Evolutionary conservation across 2,797 vertebrate genomes (phyloP), one percentile per base, ranked within the genome.

Genomic region (Poeciliopsis paucimaculata): DNA sequence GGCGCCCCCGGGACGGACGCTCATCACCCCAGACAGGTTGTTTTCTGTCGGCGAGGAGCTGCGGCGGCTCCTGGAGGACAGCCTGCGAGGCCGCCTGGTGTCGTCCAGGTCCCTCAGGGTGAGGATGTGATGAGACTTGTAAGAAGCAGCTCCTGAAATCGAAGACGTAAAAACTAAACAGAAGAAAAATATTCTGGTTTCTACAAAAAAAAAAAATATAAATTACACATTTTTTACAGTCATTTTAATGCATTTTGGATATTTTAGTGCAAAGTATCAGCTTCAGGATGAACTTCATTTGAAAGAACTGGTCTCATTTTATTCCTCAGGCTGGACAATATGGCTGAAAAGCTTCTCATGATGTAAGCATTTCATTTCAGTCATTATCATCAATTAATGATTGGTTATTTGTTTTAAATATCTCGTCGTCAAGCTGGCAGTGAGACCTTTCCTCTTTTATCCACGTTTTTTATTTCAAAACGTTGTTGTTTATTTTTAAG

Each of bases 71-170:
- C 93, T 92, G 18, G 95, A 83, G 4, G 96, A 92, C 79, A 95
- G 95, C n/a, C 97, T 95, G 9, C 96, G 95, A 11, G 96, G 94
- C 1, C 97, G 95, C 4, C 97, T 95, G 0, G 95, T 95, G 82
- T 97, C 97, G 73, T 98, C 97, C 26, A 95, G 94, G 88, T 98
- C 97, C 51, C 97, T 95, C 82, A 98, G 86, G 0, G 97, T 98
- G 70, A 97, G 91, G 88, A 98, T 96, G 81, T 96, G 97, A 88
- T 97, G 97, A 0, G 96, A 95, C 89, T 97, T 95, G 34, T 96
- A 93, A 80, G 82, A 79, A 11, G 85, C 82, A 0, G 86, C 89
- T 12, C 95, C 96, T 96, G 79, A 84, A 62, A 77, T 64, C 5
- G 81, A 60, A 76, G 45, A 1, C 13, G 36, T 57, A 28, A 13